Conservation (phyloP, 2,113 vertebrate genomes). For the Rynchops niger region DNA sequence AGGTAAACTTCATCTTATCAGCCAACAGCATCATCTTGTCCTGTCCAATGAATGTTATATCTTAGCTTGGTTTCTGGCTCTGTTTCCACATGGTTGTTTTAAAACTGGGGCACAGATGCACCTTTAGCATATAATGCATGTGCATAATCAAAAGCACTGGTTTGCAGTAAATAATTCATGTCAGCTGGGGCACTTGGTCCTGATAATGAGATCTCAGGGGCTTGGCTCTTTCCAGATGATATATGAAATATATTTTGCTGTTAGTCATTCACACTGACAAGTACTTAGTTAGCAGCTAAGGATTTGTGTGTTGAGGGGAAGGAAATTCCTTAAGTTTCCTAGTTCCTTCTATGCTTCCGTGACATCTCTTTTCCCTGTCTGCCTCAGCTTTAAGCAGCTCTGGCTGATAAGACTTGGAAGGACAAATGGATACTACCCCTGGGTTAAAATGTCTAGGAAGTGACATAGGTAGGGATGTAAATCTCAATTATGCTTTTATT, state of each 20-base stretch:
- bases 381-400: neutral
- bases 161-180: slow-evolving; percentile 74
- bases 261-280: slow-evolving; percentile 56
- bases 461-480: neutral
- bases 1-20: neutral
- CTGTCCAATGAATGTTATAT: neutral
- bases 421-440: neutral
- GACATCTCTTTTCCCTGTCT: neutral
- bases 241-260: slow-evolving; percentile 33
- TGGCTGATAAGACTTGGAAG: neutral
- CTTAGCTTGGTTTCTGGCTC: neutral
- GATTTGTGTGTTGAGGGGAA: neutral
- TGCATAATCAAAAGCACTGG: slow-evolving; percentile 48
- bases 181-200: slow-evolving; percentile 48
- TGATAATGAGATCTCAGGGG: slow-evolving; percentile 81
- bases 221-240: slow-evolving; percentile 42
- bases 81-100: slow-evolving; percentile 5
- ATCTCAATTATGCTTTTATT: neutral
- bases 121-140: slow-evolving; percentile 3
- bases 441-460: neutral
- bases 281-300: neutral
- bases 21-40: neutral
- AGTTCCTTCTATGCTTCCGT: neutral
- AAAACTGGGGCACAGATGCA: slow-evolving; percentile 63
- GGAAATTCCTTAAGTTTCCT: neutral